phyloP scores from a whole-genome alignment of 2,888 invertebrate genomes.

The Operophtera brumata region DNA sequence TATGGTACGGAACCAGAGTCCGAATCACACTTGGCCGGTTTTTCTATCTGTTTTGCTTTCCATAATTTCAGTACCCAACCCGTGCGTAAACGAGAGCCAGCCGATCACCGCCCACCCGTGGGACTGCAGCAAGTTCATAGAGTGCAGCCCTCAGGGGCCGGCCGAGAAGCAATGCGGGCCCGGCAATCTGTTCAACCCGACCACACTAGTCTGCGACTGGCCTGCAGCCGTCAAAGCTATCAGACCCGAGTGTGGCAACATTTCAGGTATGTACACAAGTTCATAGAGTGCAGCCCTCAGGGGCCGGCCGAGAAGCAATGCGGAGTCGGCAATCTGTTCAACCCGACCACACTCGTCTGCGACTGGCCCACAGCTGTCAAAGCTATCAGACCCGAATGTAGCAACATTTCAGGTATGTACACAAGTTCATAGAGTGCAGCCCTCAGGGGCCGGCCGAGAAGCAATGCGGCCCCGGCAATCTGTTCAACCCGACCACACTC shows the following conservation, averaged over 20 bases:
- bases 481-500: slow-evolving; percentile 84
- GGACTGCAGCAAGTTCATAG: slow-evolving; percentile 86
- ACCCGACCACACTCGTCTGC: slow-evolving; percentile 82
- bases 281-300: slow-evolving; percentile 84
- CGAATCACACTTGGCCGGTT: too few relatives aligned
- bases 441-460: slow-evolving; percentile 76
- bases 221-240: slow-evolving; percentile 78
- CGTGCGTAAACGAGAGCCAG: slow-evolving; percentile 67
- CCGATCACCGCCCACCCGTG: slow-evolving; percentile 82
- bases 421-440: neutral
- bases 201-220: slow-evolving; percentile 83
- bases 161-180: slow-evolving; percentile 84
- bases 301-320: slow-evolving; percentile 83
- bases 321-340: slow-evolving; percentile 83
- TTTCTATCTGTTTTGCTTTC: too few relatives aligned
- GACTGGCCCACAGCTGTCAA: slow-evolving; percentile 83
- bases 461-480: slow-evolving; percentile 82
- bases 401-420: slow-evolving; percentile 19
- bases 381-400: slow-evolving; percentile 82
- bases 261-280: slow-evolving; percentile 57
- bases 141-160: slow-evolving; percentile 79
- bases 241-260: slow-evolving; percentile 81
- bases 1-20: too few relatives aligned
- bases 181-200: slow-evolving; percentile 84
- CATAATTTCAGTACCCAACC: slow-evolving; percentile 46